These are phyloP conservation scores for Ellobius talpinus DNA, from an alignment of 2,113 vertebrate genomes.

Conservation along the genomic window DNA sequence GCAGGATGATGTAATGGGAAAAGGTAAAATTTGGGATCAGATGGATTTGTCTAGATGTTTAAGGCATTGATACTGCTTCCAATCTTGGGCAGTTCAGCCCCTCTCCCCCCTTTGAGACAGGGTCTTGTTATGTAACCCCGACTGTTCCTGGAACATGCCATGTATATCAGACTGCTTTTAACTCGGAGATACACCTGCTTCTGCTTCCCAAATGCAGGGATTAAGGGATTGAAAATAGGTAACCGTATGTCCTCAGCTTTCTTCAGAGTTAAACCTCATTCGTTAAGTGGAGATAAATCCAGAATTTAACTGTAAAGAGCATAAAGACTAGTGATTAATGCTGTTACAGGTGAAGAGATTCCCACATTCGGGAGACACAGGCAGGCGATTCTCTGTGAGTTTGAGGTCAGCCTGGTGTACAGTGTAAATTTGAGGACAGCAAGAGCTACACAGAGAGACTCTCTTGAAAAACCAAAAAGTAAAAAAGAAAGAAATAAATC, in stretches of 20 bases:
- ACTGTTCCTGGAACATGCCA: not conserved
- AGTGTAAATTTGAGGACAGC: not conserved
- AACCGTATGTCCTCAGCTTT: not conserved
- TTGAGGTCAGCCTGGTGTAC: not conserved
- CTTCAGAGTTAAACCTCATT: not conserved
- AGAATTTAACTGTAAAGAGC: not conserved
- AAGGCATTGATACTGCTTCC: not conserved
- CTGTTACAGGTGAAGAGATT: constrained; percentile 23
- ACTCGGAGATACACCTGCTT: not conserved
- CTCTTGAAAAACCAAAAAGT: not conserved
- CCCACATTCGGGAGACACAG: not conserved
- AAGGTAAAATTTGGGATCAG: not conserved
- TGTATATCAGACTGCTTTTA: not conserved
- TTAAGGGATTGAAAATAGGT: not conserved
- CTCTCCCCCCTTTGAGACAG: not conserved
- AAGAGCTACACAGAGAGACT: not conserved
- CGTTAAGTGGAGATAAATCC: not conserved
- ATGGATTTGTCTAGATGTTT: not conserved
- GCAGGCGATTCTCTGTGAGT: not conserved
- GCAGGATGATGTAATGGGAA: not conserved
- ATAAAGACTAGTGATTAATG: not conserved
- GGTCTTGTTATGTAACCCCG: not conserved
- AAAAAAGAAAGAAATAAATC: not conserved
- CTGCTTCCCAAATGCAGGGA: not conserved
- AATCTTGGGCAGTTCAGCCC: not conserved